Evolutionary conservation across 2,888 invertebrate species (phyloP), one percentile per base, ranked within the genome.

Genomic region (Dolichomitus sp.): DNA sequence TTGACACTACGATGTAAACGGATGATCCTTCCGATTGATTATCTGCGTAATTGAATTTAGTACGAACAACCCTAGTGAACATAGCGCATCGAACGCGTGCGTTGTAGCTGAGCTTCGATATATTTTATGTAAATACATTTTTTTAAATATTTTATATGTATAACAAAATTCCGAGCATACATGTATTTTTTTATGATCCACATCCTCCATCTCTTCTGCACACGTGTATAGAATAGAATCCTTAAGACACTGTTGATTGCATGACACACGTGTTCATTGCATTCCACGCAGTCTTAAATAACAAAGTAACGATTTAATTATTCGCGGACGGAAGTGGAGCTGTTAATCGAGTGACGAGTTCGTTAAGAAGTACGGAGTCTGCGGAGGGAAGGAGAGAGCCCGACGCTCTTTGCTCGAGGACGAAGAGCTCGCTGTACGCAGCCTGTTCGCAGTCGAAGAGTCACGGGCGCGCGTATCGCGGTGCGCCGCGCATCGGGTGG

Each of bases 401-500:
- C 42, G 42, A 37, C 23, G 63, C 17, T 27, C 37, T 33, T 37
- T 17, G 2, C 23, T 37, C 61, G 40, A 12, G 19, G 23, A 52
- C 12, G 33, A 30, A 19, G 14, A 12, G 11, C 19, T 9, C 40
- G 61, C 30, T 40, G 61, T 19, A 19, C 40, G 61, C 23, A 37
- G 11, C 48, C n/a, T 23, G 23, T 11, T 19, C 17, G 17, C 50
- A 23, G 52, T 11, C 30, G 66, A 57, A 61, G 77, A 75, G 65
- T 87, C 86, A 87, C 79, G 77, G 37, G 37, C 42, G 40, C 63
- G 66, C 69, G 86, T 75, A 84, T 81, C 66, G 85, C 86, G 85
- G 85, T 84, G 88, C 88, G 86, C 80, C 78, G 83, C 92, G 87
- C 92, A 89, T 92, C 92, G 92, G 93, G 93, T 93, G 93, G 93